A percentile compares a stretch with the other conserved stretches of the same genome.
Conservation (phyloP, 1,140 invertebrate genomes). For the Bombyx mori region ASM3026992v2 NC_085118.1:9539501-9540000, state of each 20-base stretch:
- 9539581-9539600: constrained; percentile 24
- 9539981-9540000: constrained; percentile 21
- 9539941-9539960: constrained; percentile 59
- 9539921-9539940: constrained; percentile 58
- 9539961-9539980: constrained; percentile 57
- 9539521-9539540: too few relatives aligned
- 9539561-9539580: not conserved
- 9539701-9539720: constrained; percentile 73
- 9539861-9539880: constrained; percentile 32
- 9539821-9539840: not conserved
- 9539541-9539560: not conserved
- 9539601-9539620: constrained; percentile 45
- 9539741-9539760: constrained; percentile 74
- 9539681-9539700: constrained; percentile 68
- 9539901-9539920: constrained; percentile 54
- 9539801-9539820: constrained; percentile 5
- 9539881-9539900: constrained; percentile 31
- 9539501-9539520: too few relatives aligned
- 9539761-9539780: constrained; percentile 37
- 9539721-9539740: constrained; percentile 70
- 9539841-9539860: not conserved
- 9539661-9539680: constrained; percentile 40
- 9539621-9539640: constrained; percentile 55
- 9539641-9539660: constrained; percentile 68
- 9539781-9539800: constrained; percentile 34